A percentile compares a stretch with the other conserved stretches of the same genome.
Evolutionary conservation across 2,888 invertebrate species (phyloP).

Genomic region (Acanthosoma haemorrhoidale): DNA sequence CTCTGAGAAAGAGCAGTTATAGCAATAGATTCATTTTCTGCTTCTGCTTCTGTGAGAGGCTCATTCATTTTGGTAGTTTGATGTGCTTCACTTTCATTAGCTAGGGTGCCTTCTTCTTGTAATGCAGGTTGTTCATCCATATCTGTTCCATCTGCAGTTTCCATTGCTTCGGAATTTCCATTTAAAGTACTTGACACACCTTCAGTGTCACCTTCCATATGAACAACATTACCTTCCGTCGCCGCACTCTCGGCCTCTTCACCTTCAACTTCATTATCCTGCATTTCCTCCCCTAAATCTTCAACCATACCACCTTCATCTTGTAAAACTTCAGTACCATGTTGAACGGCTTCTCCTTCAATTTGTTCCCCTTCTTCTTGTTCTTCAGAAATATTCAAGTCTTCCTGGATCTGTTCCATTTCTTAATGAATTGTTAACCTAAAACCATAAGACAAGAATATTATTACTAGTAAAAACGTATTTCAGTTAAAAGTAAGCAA

Average conservation of each 20-base stretch:
- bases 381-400: slow-evolving; percentile 1
- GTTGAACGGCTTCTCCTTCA: not conserved
- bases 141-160: slow-evolving; percentile 19
- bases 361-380: slow-evolving; percentile 25
- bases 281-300: slow-evolving; percentile 19
- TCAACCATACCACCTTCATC: slow-evolving; percentile 12
- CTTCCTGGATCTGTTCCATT: slow-evolving; percentile 26
- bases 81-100: slow-evolving; percentile 32
- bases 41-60: slow-evolving; percentile 29
- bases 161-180: not conserved
- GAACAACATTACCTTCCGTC: slow-evolving; percentile 1
- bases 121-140: slow-evolving; percentile 14
- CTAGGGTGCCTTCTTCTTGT: slow-evolving; percentile 27
- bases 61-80: slow-evolving; percentile 28
- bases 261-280: slow-evolving; percentile 16
- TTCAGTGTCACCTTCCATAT: not conserved
- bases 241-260: slow-evolving; percentile 21
- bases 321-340: slow-evolving; percentile 1
- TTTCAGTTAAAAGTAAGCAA: too few relatives aligned
- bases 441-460: not conserved
- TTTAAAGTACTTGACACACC: not conserved
- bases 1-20: slow-evolving; percentile 37
- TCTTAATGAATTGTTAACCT: not conserved
- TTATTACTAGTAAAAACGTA: not conserved
- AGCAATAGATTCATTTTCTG: not conserved